A percentile compares a stretch with the other conserved stretches of the same genome.
phyloP scores from a whole-genome alignment of 2,113 vertebrate genomes.

The Apodemus sylvaticus region DNA sequence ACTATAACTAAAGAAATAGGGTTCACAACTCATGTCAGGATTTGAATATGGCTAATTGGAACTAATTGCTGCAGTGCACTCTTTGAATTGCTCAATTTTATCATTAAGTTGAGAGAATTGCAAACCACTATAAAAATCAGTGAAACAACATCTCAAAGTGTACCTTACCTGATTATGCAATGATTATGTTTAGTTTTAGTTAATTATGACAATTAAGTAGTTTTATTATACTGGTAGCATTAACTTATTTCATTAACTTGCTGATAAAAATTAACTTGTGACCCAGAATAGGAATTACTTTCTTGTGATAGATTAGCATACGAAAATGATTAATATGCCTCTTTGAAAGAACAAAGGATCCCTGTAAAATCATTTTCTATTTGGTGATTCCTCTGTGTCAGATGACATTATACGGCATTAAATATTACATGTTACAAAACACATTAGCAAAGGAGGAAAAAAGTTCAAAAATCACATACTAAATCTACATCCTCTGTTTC shows the following conservation, averaged over 20 bases:
- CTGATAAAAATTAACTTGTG: conserved; percentile 59
- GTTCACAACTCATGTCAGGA: conserved; percentile 53
- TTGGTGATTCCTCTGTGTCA: conserved; percentile 18
- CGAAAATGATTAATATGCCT: conserved; percentile 28
- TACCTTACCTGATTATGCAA: conserved; percentile 63
- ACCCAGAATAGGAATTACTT: conserved; percentile 56
- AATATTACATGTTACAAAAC: conserved; percentile 32
- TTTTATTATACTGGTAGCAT: conserved; percentile 58
- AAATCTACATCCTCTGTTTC: background rate
- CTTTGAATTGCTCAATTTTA: conserved; percentile 68
- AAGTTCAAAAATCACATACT: conserved; percentile 30
- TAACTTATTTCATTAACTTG: conserved; percentile 65
- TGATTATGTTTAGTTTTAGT: conserved; percentile 71
- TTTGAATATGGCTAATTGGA: conserved; percentile 65
- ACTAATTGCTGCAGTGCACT: conserved; percentile 62
- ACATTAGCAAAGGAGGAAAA: background rate
- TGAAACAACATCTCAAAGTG: conserved; percentile 66
- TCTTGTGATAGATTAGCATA: conserved; percentile 35
- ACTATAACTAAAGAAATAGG: conserved; percentile 56
- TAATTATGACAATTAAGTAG: conserved; percentile 75
- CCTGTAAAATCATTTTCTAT: conserved; percentile 11
- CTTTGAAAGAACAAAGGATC: conserved; percentile 33
- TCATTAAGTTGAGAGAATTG: conserved; percentile 63
- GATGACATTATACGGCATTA: background rate
- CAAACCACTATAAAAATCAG: conserved; percentile 64